A percentile compares a stretch with the other conserved stretches of the same genome.
Conservation (phyloP, 1,140 invertebrate species). For the Drosophila ohnishii region DNA sequence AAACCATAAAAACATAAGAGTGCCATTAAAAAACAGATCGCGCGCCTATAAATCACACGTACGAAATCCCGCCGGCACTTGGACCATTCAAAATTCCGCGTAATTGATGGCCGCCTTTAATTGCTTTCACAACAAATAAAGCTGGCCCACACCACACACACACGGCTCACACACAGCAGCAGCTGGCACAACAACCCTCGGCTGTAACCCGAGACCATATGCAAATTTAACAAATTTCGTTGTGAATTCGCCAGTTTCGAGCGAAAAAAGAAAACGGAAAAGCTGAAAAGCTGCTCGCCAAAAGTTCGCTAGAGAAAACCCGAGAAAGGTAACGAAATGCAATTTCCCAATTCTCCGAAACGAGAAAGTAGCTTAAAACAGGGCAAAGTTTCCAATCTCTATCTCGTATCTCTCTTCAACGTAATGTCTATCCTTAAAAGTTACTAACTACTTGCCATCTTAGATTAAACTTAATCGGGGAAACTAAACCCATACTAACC, state of each 20-base stretch:
- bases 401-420: constrained; percentile 1
- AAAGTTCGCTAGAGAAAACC: constrained; percentile 57
- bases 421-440: constrained; percentile 1
- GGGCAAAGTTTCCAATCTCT: constrained; percentile 23
- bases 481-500: constrained; percentile 54
- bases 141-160: constrained; percentile 24
- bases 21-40: constrained; percentile 66
- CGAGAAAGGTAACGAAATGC: constrained; percentile 67
- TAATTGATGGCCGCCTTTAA: constrained; percentile 76
- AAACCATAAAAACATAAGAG: constrained; percentile 55
- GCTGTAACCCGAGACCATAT: constrained; percentile 50
- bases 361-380: constrained; percentile 31
- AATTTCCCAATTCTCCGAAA: constrained; percentile 47
- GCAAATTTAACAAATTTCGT: constrained; percentile 81
- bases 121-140: constrained; percentile 81
- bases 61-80: constrained; percentile 35
- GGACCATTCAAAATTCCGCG: constrained; percentile 62
- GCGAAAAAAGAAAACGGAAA: constrained; percentile 40
- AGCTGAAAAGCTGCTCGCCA: constrained; percentile 49
- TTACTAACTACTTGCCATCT: constrained; percentile 54
- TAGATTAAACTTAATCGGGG: constrained; percentile 40
- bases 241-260: constrained; percentile 71
- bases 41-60: constrained; percentile 76
- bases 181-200: constrained; percentile 41
- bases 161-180: constrained; percentile 20